Conservation (phyloP, 2,797 vertebrate genomes). For the Megalops cyprinoides region DNA sequence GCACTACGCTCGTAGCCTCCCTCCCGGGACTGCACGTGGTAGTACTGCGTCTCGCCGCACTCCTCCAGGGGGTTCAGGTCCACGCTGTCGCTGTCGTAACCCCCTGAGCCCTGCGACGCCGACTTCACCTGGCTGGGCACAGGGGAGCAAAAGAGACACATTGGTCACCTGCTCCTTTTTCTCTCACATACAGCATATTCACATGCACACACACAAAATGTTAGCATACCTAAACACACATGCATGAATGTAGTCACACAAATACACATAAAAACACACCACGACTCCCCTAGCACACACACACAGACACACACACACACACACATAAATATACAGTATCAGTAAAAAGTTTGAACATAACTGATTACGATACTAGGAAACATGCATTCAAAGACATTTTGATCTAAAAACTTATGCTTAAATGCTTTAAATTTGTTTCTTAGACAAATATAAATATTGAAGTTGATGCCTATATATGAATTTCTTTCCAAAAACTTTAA, state of each 20-base stretch:
- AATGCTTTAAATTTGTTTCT: no score
- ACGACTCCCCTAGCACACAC: no score
- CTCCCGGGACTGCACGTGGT: conserved; percentile 51
- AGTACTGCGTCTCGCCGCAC: conserved; percentile 46
- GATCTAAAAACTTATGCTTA: no score
- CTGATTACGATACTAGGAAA: background rate
- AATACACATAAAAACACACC: no score
- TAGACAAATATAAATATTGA: no score
- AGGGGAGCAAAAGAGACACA: no score
- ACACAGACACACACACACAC: background rate
- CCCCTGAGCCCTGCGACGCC: conserved; percentile 77
- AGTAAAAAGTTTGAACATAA: no score
- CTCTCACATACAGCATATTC: background rate
- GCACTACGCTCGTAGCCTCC: conserved; percentile 37
- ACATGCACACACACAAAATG: background rate
- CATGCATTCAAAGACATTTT: background rate
- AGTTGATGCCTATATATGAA: no score
- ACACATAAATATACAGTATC: background rate
- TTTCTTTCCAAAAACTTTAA: no score
- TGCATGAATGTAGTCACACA: no score
- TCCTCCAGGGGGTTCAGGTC: conserved; percentile 69
- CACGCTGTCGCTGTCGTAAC: conserved; percentile 77
- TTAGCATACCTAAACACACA: conserved; percentile 16
- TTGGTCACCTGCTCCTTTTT: no score
- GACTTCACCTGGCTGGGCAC: conserved; percentile 70